Conservation (phyloP, 1,140 invertebrate species). For the Lethrus apterus region DNA sequence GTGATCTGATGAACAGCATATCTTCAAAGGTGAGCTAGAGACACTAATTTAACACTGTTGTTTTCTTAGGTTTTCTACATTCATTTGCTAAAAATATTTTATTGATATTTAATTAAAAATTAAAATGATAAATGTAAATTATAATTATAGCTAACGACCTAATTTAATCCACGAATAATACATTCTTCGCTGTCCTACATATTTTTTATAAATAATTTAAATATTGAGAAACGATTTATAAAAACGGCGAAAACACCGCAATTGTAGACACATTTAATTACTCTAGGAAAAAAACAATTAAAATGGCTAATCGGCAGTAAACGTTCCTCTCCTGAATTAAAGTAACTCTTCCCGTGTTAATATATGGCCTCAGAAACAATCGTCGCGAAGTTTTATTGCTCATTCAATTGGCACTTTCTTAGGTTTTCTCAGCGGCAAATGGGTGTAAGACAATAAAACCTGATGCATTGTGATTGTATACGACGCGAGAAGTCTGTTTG, state of each 20-base stretch:
- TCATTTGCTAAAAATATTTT: no score
- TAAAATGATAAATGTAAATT: no score
- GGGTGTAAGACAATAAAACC: constrained; percentile 41
- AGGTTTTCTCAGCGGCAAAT: constrained; percentile 37
- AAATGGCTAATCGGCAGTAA: constrained; percentile 14
- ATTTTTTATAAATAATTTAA: neutral
- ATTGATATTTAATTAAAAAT: no score
- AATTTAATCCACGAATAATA: no score
- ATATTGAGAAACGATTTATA: no score
- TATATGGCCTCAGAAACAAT: constrained; percentile 38
- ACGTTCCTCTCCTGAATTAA: constrained; percentile 29
- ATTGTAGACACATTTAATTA: neutral
- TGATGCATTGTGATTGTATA: constrained; percentile 42
- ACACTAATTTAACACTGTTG: no score
- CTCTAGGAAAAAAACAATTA: constrained; percentile 30
- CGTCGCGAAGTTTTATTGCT: constrained; percentile 39
- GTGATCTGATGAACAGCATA: no score
- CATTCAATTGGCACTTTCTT: constrained; percentile 41
- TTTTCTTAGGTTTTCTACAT: no score
- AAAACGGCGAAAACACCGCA: no score
- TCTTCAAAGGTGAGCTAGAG: no score
- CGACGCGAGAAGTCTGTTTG: constrained; percentile 36
- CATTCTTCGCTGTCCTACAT: no score
- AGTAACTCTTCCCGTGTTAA: constrained; percentile 35
- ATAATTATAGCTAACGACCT: no score